Base-by-base conservation (phyloP, 2,797 vertebrate genomes). In the Macrochelys suwanniensis region DNA sequence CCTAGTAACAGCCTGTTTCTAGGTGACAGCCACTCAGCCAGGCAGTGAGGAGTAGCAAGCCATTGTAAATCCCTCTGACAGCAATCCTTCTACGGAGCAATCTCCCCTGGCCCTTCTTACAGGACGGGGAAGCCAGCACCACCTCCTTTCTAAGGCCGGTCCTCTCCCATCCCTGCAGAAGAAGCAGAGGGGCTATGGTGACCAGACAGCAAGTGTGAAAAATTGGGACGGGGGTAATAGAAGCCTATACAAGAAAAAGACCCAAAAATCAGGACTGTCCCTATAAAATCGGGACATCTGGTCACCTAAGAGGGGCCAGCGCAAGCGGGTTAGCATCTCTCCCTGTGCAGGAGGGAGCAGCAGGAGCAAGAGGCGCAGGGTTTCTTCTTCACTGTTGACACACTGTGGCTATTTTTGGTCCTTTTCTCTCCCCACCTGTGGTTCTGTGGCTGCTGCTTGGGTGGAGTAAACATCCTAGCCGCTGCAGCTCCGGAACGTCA, bases 1-100 rank as follows among this genome's bases (percentile, higher is more conserved):
- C 92, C 87, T 95, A 80, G 95, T 90, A 95, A 96, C 95, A 21
- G 8, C 88, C 89, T 88, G 97, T 97, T 95, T 96, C 97, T 96
- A 95, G 92, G 97, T 88, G 93, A 97, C 91, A 31, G 45, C 9
- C 26, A 49, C 7, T 47, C 26, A 68, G 76, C 86, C 81, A 42
- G 13, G 42, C 13, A 51, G 57, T 33, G 1, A 16, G 51, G 45
- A 68, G 15, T 31, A 80, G 79, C 68, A 56, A 80, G 71, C 11
- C 33, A 47, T 45, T 61, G 65, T 80, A 28, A 37, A 23, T 71
- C 19, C 33, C 17, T n/a, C 82, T 33, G 25, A 57, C 26, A 31
- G 57, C 12, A 15, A 15, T 23, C 65, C n/a, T 11, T 19, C 82
- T 45, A 50, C 5, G 31, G 16, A 19, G 28, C 47, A n/a, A n/a